Conservation (phyloP, 1,140 invertebrate genomes). For the Magallana ariakensis region DNA sequence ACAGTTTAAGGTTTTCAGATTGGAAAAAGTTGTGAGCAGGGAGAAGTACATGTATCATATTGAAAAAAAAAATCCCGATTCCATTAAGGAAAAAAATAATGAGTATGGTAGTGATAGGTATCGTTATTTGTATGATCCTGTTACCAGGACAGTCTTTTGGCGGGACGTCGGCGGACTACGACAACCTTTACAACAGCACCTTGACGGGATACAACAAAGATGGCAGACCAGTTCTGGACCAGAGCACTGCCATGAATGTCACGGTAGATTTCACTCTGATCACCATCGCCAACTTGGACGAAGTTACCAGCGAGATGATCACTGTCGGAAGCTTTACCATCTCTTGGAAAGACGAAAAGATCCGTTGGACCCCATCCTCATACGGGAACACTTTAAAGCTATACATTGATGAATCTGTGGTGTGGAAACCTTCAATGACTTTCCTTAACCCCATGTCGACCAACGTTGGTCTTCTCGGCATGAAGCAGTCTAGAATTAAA, state of each 20-base stretch:
- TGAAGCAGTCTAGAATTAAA: neutral
- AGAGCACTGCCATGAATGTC: neutral
- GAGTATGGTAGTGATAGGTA: too few relatives aligned
- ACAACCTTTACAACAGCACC: neutral
- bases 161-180: neutral
- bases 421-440: slow-evolving; percentile 56
- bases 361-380: slow-evolving; percentile 6
- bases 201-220: slow-evolving; percentile 24
- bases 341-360: slow-evolving; percentile 47
- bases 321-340: slow-evolving; percentile 41
- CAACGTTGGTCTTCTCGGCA: neutral
- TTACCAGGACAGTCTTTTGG: neutral
- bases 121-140: too few relatives aligned
- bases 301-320: slow-evolving; percentile 5
- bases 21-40: too few relatives aligned
- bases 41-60: too few relatives aligned
- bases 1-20: too few relatives aligned
- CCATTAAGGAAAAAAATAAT: too few relatives aligned
- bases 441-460: slow-evolving; percentile 47
- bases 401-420: slow-evolving; percentile 41
- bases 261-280: neutral
- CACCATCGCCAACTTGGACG: neutral
- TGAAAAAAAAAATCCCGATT: too few relatives aligned
- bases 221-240: slow-evolving; percentile 18
- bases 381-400: neutral